A percentile compares a stretch with the other conserved stretches of the same genome.
Conservation (phyloP, 2,888 invertebrate genomes). For the Nipponacmea schrenckii region DNA sequence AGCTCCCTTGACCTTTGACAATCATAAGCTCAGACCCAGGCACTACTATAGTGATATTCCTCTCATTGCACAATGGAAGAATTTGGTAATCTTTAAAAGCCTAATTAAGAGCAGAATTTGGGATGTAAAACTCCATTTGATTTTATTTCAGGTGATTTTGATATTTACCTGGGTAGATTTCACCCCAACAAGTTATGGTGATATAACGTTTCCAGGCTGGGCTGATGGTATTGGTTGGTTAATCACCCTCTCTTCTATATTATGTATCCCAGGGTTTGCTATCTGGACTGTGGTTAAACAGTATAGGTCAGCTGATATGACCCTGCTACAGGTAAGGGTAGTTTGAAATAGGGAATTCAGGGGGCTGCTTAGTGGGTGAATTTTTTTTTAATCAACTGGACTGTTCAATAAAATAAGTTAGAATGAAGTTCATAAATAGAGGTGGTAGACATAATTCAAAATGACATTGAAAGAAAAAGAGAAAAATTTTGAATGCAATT, state of each 20-base stretch:
- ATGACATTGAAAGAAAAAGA: too few relatives aligned
- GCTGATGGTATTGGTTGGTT: constrained; percentile 79
- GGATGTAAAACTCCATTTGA: background rate
- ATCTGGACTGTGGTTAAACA: constrained; percentile 67
- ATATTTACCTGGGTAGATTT: constrained; percentile 79
- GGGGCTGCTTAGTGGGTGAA: too few relatives aligned
- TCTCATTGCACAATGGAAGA: too few relatives aligned
- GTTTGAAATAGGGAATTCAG: background rate
- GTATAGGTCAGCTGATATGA: constrained; percentile 18
- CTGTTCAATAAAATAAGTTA: too few relatives aligned
- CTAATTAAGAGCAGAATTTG: too few relatives aligned
- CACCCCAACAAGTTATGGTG: constrained; percentile 75
- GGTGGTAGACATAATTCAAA: too few relatives aligned
- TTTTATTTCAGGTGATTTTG: constrained; percentile 75
- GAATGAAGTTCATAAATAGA: too few relatives aligned
- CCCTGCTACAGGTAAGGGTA: constrained; percentile 33
- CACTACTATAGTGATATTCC: too few relatives aligned
- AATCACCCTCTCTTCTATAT: constrained; percentile 78
- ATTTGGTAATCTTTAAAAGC: too few relatives aligned
- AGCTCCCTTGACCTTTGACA: background rate
- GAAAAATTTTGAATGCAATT: too few relatives aligned
- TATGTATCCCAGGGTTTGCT: constrained; percentile 77
- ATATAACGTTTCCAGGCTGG: constrained; percentile 78
- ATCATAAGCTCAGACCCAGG: background rate
- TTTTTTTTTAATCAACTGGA: too few relatives aligned